These are phyloP conservation scores for Rhynchonema sp. DNA, from an alignment of 2,888 invertebrate genomes.

Conservation along the genomic window DNA sequence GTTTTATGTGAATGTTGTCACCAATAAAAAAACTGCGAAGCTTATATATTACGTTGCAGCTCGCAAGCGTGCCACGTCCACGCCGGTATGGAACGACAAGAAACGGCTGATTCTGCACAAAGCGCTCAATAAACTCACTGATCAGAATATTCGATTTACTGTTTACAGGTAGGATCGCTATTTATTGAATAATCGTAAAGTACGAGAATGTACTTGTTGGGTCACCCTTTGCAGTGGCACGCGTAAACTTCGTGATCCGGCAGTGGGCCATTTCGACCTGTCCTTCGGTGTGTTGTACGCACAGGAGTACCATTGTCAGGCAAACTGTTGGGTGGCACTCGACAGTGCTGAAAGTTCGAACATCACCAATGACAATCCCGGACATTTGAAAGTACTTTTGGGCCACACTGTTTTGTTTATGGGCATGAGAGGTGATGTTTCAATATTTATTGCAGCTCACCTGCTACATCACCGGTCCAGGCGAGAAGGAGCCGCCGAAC, in stretches of 20 bases:
- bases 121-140: not conserved
- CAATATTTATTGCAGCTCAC: too few relatives aligned
- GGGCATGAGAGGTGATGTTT: too few relatives aligned
- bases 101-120: not conserved
- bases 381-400: not conserved
- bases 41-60: too few relatives aligned
- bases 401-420: too few relatives aligned
- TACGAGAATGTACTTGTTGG: too few relatives aligned
- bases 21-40: too few relatives aligned
- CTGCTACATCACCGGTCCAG: too few relatives aligned
- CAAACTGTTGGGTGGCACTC: not conserved
- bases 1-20: too few relatives aligned
- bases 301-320: not conserved
- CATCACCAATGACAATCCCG: not conserved
- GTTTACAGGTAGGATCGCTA: not conserved
- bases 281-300: not conserved
- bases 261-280: not conserved
- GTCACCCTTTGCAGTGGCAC: not conserved
- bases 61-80: not conserved
- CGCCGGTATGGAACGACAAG: not conserved
- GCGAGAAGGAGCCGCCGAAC: too few relatives aligned
- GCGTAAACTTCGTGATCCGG: not conserved
- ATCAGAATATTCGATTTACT: not conserved
- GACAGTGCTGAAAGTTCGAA: too few relatives aligned
- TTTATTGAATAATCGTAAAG: too few relatives aligned